Base-by-base conservation (phyloP, 1,140 invertebrate genomes). In the Apolygus lucorum region DNA sequence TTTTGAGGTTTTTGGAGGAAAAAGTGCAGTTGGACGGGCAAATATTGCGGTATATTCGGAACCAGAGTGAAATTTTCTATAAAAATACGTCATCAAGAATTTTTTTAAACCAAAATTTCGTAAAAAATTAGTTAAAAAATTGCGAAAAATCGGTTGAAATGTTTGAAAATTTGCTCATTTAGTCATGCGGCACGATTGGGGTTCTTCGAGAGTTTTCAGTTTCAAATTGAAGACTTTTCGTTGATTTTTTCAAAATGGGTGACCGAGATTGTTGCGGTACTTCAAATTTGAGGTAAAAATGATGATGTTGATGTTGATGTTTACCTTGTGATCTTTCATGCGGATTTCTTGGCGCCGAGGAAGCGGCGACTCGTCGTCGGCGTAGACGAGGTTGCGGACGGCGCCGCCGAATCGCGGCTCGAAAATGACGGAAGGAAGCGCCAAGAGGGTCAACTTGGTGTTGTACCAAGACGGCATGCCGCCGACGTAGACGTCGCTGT, bases 401-500 rank as follows among this genome's bases (percentile, higher is more conserved):
- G 87, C 82, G 0, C 92, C 93, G 21, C 88, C 86, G 78, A 95
- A 95, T 69, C 91, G 83, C 0, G 93, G 93, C 79, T 96, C 93
- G 76, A 95, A 95, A 68, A 93, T 92, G 63, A 93, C 93, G 73
- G 90, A 92, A 0, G 92, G 92, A 54, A 95, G 76, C 0, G 92
- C 90, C 52, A 95, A 79, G 59, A 90, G 81, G 0, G 89, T 88
- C 71, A 95, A 79, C 78, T 92, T 93, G 73, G 87, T 88, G 76
- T 90, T 90, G 77, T 93, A 95, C 87, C 88, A 92, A 68, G 85
- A 84, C 21, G 94, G 94, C 83, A 96, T 88, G 8, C 93, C 94
- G 4, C 94, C 94, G 62, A 97, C 84, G 78, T 93, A 96, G 26
- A 96, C 90, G 78, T 92, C 91, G 2, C 91, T 94, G 79, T 95